phyloP scores from a whole-genome alignment of 1,140 invertebrate genomes.

The Anadara kagoshimensis region DNA sequence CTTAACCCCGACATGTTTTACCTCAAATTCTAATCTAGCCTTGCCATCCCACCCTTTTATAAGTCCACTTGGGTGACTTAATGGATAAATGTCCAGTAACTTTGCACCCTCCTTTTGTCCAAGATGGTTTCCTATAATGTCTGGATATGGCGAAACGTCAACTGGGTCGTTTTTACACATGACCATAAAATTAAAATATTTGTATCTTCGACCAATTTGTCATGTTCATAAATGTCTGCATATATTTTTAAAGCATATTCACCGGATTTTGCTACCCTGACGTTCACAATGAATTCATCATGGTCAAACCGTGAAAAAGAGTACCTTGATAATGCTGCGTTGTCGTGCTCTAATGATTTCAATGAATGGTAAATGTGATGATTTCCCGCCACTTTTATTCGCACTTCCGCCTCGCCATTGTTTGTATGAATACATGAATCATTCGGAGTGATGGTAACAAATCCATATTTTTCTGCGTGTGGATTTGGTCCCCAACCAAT shows the following conservation, averaged over 20 bases:
- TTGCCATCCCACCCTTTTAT: constrained; percentile 27
- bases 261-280: constrained; percentile 29
- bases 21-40: constrained; percentile 21
- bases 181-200: constrained; percentile 36
- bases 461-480: constrained; percentile 11
- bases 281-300: constrained; percentile 25
- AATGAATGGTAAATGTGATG: constrained; percentile 19
- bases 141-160: constrained; percentile 27
- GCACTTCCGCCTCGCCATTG: constrained; percentile 23
- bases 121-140: constrained; percentile 23
- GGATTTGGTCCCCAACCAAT: constrained; percentile 36
- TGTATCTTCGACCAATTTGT: background rate
- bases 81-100: constrained; percentile 11
- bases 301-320: constrained; percentile 14
- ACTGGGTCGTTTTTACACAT: constrained; percentile 16
- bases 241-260: constrained; percentile 40
- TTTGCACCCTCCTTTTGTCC: constrained; percentile 24
- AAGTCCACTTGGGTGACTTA: constrained; percentile 12
- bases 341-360: constrained; percentile 23
- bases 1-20: background rate
- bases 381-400: constrained; percentile 1
- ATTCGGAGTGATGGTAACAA: constrained; percentile 7
- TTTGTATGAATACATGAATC: constrained; percentile 20
- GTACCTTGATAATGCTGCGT: constrained; percentile 23
- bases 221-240: constrained; percentile 4